phyloP scores from a whole-genome alignment of 2,888 invertebrate species.

The Limnephilus auricula region DNA sequence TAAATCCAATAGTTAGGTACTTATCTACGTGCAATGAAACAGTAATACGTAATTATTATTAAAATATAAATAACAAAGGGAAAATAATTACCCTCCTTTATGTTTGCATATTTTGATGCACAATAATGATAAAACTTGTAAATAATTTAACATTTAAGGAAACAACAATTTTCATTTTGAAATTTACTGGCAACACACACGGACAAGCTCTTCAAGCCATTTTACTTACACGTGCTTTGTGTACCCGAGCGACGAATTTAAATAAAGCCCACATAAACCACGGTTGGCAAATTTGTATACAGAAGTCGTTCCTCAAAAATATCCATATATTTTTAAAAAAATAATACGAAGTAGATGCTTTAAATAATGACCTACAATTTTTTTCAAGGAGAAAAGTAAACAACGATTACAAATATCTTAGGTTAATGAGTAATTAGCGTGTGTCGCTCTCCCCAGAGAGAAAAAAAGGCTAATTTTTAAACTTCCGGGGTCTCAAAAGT shows the following conservation, averaged over 20 bases:
- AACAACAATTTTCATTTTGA: neutral
- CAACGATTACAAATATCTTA: too few relatives aligned
- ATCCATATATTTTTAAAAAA: neutral
- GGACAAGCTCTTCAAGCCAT: conserved; percentile 24
- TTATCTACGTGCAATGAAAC: neutral
- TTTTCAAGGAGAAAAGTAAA: too few relatives aligned
- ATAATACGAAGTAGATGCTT: too few relatives aligned
- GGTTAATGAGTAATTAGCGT: too few relatives aligned
- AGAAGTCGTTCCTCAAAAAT: neutral
- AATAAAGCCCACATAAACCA: conserved; percentile 19
- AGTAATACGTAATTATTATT: neutral
- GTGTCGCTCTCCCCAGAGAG: too few relatives aligned
- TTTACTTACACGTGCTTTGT: conserved; percentile 35
- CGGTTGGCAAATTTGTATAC: neutral
- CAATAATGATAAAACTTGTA: neutral
- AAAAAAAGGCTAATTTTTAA: too few relatives aligned
- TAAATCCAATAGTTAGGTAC: neutral
- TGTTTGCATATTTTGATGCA: neutral
- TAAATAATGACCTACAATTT: too few relatives aligned
- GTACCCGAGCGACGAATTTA: conserved; percentile 12
- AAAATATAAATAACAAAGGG: neutral
- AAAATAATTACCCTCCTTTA: neutral
- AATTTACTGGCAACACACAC: neutral
- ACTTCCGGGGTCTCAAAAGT: too few relatives aligned
- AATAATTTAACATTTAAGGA: conserved; percentile 6